Percentiles rank a stretch among this genome's conserved stretches.
Evolutionary conservation across 92 coral and sea anemone genomes (phyloP).

Genomic region (Muricea muricata): DNA sequence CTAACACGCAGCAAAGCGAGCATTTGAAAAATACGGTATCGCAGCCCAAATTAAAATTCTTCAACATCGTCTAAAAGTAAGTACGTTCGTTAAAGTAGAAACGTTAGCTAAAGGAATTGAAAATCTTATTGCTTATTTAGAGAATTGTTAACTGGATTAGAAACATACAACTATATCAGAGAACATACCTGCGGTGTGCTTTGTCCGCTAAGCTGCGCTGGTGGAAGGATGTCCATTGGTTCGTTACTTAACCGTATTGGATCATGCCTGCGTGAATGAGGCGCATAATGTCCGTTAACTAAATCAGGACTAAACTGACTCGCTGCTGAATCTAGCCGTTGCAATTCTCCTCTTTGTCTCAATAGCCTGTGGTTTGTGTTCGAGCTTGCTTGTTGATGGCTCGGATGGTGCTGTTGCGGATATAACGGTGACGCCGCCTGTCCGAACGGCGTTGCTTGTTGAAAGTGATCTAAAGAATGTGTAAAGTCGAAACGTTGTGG

Average conservation of each 20-base stretch:
- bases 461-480: slow-evolving; percentile 93
- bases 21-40: too few relatives aligned
- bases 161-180: too few relatives aligned
- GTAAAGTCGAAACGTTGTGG: slow-evolving; percentile 97
- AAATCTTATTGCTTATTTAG: too few relatives aligned
- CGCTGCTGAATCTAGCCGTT: slow-evolving; percentile 84
- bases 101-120: too few relatives aligned
- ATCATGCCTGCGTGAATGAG: slow-evolving; percentile 83
- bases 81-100: too few relatives aligned
- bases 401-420: slow-evolving; percentile 80
- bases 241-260: slow-evolving; percentile 73
- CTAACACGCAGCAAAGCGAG: too few relatives aligned
- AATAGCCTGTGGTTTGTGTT: slow-evolving; percentile 78
- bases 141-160: too few relatives aligned
- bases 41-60: too few relatives aligned
- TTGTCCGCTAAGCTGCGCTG: slow-evolving; percentile 59
- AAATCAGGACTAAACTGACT: slow-evolving; percentile 89
- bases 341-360: slow-evolving; percentile 75
- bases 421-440: slow-evolving; percentile 86
- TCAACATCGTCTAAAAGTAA: too few relatives aligned
- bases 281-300: slow-evolving; percentile 81
- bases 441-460: slow-evolving; percentile 80
- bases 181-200: slow-evolving; percentile 60
- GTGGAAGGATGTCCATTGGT: slow-evolving; percentile 61
- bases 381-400: slow-evolving; percentile 81